Evolutionary conservation across 2,888 invertebrate species (phyloP).

Genomic region (Eumacrocentrus americanus): DNA sequence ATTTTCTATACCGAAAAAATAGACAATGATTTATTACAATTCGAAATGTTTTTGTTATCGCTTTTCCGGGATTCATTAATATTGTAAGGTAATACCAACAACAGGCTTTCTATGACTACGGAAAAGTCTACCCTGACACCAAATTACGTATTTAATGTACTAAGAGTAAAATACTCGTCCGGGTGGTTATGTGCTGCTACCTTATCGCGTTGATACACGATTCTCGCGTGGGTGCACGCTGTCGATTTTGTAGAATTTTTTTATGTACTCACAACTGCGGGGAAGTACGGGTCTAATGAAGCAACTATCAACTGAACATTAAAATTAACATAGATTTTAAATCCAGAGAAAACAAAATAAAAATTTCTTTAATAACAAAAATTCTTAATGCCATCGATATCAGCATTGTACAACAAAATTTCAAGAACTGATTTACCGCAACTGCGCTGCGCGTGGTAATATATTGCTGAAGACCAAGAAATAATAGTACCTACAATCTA

Average conservation of each 20-base stretch:
- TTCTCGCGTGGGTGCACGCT: conserved; percentile 25
- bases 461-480: conserved; percentile 7
- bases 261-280: conserved; percentile 1
- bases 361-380: not conserved
- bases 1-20: conserved; percentile 36
- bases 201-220: conserved; percentile 3
- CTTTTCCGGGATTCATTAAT: conserved; percentile 26
- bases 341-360: not conserved
- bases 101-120: conserved; percentile 58
- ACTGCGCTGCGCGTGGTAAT: not conserved
- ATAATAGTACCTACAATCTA: conserved; percentile 1
- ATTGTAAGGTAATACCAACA: conserved; percentile 57
- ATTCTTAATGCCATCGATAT: not conserved
- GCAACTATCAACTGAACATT: not conserved
- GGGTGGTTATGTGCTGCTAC: conserved; percentile 40
- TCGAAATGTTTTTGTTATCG: conserved; percentile 30
- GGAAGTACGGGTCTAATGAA: conserved; percentile 2
- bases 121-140: conserved; percentile 79
- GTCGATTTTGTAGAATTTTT: conserved; percentile 22
- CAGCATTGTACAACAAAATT: not conserved
- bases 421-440: not conserved
- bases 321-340: not conserved
- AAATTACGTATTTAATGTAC: conserved; percentile 87
- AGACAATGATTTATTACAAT: conserved; percentile 38
- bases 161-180: conserved; percentile 68